Percentiles rank a stretch among this genome's conserved stretches.
phyloP scores from a whole-genome alignment of 2,888 invertebrate genomes.

The Allophyes oxyacanthae region DNA sequence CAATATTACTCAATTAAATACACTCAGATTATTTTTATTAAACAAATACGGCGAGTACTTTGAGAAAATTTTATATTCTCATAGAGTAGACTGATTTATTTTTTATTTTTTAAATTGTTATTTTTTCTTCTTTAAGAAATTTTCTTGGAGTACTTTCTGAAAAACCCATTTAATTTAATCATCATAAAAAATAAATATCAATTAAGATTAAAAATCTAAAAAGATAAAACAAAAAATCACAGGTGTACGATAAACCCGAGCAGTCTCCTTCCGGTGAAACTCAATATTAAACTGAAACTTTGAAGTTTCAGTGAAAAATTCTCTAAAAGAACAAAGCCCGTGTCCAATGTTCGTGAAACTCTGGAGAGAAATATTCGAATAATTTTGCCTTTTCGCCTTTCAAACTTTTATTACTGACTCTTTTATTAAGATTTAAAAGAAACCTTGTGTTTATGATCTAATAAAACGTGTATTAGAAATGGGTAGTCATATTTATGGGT shows the following conservation, averaged over 20 bases:
- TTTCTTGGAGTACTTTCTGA: too few relatives aligned
- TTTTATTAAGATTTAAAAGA: neutral
- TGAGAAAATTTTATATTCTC: too few relatives aligned
- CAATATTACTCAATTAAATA: too few relatives aligned
- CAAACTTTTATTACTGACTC: conserved; percentile 18
- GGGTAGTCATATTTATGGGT: too few relatives aligned
- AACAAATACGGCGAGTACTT: too few relatives aligned
- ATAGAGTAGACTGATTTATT: too few relatives aligned
- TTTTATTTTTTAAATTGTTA: too few relatives aligned
- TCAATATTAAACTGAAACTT: conserved; percentile 70
- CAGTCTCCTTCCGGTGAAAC: conserved; percentile 58
- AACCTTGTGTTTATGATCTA: neutral
- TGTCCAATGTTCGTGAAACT: conserved; percentile 59
- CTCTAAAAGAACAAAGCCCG: conserved; percentile 75
- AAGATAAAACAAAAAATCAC: conserved; percentile 41
- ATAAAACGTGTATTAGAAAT: too few relatives aligned
- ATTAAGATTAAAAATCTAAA: conserved; percentile 27
- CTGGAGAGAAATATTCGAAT: conserved; percentile 71
- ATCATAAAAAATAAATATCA: too few relatives aligned
- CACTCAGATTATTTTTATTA: too few relatives aligned
- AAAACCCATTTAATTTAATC: too few relatives aligned
- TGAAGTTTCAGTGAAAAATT: conserved; percentile 69
- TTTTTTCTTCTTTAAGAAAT: too few relatives aligned
- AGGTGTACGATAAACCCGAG: conserved; percentile 56
- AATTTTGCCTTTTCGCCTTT: conserved; percentile 67